Evolutionary conservation across 2,888 invertebrate genomes (phyloP).

Genomic region (Serripes groenlandicus): DNA sequence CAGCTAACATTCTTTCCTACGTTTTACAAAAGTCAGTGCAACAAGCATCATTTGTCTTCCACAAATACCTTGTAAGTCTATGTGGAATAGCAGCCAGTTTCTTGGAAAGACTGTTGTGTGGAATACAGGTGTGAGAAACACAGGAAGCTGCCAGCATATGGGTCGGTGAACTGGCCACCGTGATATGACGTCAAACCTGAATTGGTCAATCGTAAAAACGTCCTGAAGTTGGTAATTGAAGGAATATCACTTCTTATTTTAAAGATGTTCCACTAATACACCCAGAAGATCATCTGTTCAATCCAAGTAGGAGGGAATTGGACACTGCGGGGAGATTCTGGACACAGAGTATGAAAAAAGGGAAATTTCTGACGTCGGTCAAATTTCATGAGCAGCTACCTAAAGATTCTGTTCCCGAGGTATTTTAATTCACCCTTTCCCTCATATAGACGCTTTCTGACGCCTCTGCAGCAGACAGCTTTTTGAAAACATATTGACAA

Average conservation of each 20-base stretch:
- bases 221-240: not conserved
- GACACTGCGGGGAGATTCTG: conserved; percentile 58
- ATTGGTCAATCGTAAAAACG: not conserved
- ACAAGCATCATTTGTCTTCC: too few species aligned
- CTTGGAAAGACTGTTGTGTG: too few species aligned
- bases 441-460: too few species aligned
- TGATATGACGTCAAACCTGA: not conserved
- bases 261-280: conserved; percentile 65
- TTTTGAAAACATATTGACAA: too few species aligned
- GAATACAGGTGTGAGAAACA: too few species aligned
- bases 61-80: too few species aligned
- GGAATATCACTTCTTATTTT: not conserved
- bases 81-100: too few species aligned
- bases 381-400: conserved; percentile 63
- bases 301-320: conserved; percentile 65
- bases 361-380: conserved; percentile 67
- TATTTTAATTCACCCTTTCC: conserved; percentile 32
- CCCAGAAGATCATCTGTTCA: conserved; percentile 58
- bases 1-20: too few species aligned
- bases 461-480: too few species aligned
- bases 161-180: too few species aligned
- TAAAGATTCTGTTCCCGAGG: conserved; percentile 70
- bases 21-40: too few species aligned
- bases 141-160: too few species aligned
- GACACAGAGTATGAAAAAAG: conserved; percentile 39